Percentiles rank a stretch among this genome's conserved stretches.
phyloP scores from a whole-genome alignment of 2,113 vertebrate genomes.

The Morone chrysops region DNA sequence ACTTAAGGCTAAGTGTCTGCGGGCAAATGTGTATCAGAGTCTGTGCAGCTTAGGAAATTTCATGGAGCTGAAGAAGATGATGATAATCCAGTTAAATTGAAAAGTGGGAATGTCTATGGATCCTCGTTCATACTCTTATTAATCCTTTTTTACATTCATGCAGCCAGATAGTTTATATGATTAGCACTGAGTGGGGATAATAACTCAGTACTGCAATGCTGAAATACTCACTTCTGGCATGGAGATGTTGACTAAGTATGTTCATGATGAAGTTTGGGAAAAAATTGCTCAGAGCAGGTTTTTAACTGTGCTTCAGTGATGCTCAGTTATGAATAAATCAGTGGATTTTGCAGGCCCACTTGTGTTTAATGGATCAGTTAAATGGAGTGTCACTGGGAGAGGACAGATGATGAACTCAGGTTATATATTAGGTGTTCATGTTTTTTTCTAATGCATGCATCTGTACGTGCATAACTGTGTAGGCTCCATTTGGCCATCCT shows the following conservation, averaged over 20 bases:
- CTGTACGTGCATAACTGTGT: conserved; percentile 13
- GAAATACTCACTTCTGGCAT: conserved; percentile 32
- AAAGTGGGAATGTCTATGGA: conserved; percentile 54
- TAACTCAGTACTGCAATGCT: conserved; percentile 18
- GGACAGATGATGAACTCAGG: conserved; percentile 40
- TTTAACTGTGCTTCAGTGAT: conserved; percentile 30
- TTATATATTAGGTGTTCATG: conserved; percentile 41
- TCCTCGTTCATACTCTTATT: conserved; percentile 42
- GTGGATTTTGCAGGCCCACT: conserved; percentile 36
- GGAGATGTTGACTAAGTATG: conserved; percentile 27
- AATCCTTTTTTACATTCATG: conserved; percentile 52
- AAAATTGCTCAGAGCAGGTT: conserved; percentile 24
- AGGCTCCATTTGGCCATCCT: conserved; percentile 3
- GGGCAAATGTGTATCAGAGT: conserved; percentile 48
- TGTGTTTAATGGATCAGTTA: conserved; percentile 63
- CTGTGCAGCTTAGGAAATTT: conserved; percentile 60
- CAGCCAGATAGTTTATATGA: conserved; percentile 59
- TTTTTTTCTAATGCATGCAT: conserved; percentile 35
- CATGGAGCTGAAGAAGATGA: conserved; percentile 53
- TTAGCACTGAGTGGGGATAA: conserved; percentile 43
- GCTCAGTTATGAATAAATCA: conserved; percentile 51
- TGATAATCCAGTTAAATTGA: conserved; percentile 80
- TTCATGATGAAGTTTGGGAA: conserved; percentile 36
- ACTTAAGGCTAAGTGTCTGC: conserved; percentile 46
- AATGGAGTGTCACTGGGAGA: conserved; percentile 45